Evolutionary conservation across 2,888 invertebrate genomes (phyloP).

Genomic region (Alloplasta piceator): DNA sequence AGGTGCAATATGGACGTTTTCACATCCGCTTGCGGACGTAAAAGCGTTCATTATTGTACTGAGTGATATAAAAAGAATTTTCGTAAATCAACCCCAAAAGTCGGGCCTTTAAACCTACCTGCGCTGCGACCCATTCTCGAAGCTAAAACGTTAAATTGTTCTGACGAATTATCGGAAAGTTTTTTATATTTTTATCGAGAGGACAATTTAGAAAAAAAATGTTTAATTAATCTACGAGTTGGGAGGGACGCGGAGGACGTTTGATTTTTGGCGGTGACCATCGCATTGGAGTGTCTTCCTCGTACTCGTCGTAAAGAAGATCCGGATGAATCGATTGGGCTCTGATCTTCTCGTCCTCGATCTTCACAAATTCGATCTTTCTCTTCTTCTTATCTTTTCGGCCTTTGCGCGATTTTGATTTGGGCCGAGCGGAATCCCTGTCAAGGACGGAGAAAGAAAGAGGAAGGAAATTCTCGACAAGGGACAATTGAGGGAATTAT

Average conservation of each 20-base stretch:
- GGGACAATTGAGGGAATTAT: background rate
- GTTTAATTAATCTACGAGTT: constrained; percentile 56
- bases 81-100: background rate
- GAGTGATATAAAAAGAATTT: no score
- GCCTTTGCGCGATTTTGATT: constrained; percentile 30
- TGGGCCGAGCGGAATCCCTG: constrained; percentile 27
- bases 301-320: constrained; percentile 69
- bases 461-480: background rate
- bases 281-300: constrained; percentile 63
- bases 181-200: background rate
- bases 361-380: constrained; percentile 31
- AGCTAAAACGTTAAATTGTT: constrained; percentile 54
- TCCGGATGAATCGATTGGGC: constrained; percentile 26
- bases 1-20: no score
- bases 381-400: constrained; percentile 41
- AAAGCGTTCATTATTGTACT: no score
- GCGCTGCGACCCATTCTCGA: constrained; percentile 47
- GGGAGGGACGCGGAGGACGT: constrained; percentile 47
- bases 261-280: constrained; percentile 28
- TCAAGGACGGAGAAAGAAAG: background rate
- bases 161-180: background rate
- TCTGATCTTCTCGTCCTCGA: constrained; percentile 48
- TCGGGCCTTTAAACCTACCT: constrained; percentile 52
- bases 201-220: background rate
- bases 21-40: no score